Conservation (phyloP, 2,797 vertebrate species). For the Gadopsis bispinosus region DNA sequence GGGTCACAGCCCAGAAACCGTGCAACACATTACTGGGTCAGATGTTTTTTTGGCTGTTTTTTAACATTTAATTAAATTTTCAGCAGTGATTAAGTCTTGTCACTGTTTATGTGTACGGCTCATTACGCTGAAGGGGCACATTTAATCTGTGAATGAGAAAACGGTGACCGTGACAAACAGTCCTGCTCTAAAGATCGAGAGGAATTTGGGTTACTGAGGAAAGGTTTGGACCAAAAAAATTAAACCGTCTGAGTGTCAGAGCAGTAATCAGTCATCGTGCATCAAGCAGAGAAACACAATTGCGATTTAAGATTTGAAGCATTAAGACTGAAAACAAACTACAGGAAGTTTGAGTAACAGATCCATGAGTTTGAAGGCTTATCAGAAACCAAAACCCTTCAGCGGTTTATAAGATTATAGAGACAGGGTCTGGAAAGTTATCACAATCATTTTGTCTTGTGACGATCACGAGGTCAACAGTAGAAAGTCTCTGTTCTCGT, state of each 20-base stretch:
- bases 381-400: background rate
- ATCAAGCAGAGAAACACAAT: background rate
- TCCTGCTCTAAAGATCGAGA: slow-evolving; percentile 53
- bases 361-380: background rate
- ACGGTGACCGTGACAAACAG: slow-evolving; percentile 22
- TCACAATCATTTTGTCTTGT: background rate
- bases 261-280: slow-evolving; percentile 6
- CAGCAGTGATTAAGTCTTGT: slow-evolving; percentile 52
- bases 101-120: slow-evolving; percentile 41
- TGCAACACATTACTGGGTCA: slow-evolving; percentile 40
- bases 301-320: background rate
- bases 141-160: slow-evolving; percentile 64
- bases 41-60: slow-evolving; percentile 42
- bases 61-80: slow-evolving; percentile 65
- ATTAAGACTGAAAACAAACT: background rate
- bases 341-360: background rate
- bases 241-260: background rate
- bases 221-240: slow-evolving; percentile 16
- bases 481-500: background rate
- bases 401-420: background rate
- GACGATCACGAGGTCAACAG: background rate
- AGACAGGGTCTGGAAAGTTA: too few relatives aligned
- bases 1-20: slow-evolving; percentile 45
- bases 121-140: slow-evolving; percentile 47
- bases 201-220: slow-evolving; percentile 50